Evolutionary conservation across 2,113 vertebrate genomes (phyloP).

Genomic region (Alethe castanea): DNA sequence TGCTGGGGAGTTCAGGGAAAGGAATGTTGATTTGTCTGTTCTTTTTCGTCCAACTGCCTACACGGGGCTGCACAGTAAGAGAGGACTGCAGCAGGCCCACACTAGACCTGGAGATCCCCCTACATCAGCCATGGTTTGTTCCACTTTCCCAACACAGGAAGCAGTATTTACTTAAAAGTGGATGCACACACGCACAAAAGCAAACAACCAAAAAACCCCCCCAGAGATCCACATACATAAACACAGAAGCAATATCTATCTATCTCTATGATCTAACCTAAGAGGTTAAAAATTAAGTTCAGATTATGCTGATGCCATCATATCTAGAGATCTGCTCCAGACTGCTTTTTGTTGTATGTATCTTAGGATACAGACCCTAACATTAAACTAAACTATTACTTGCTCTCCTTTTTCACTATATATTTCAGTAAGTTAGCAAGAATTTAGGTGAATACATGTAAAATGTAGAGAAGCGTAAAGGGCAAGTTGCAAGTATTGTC

Average conservation of each 20-base stretch:
- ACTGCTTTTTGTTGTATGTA: background rate
- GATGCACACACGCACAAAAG: background rate
- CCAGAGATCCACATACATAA: background rate
- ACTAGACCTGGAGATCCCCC: background rate
- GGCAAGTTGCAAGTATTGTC: background rate
- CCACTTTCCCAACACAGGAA: background rate
- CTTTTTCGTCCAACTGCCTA: conserved; percentile 32
- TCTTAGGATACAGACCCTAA: background rate
- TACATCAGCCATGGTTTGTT: background rate
- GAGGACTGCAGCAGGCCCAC: background rate
- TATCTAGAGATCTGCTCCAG: background rate
- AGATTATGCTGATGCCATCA: background rate
- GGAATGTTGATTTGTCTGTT: conserved; percentile 58
- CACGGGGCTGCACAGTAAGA: background rate
- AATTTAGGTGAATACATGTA: background rate
- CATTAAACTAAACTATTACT: background rate
- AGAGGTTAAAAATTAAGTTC: background rate
- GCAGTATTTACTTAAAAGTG: background rate
- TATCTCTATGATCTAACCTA: background rate
- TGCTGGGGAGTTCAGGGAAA: conserved; percentile 32
- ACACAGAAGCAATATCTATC: background rate
- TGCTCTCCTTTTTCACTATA: background rate
- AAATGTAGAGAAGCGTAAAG: background rate
- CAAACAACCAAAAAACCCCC: background rate
- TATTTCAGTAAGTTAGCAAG: background rate